Evolutionary conservation across 2,797 vertebrate genomes (phyloP), one percentile per base, ranked within the genome.

Genomic region (Hippocampus kuda): DNA sequence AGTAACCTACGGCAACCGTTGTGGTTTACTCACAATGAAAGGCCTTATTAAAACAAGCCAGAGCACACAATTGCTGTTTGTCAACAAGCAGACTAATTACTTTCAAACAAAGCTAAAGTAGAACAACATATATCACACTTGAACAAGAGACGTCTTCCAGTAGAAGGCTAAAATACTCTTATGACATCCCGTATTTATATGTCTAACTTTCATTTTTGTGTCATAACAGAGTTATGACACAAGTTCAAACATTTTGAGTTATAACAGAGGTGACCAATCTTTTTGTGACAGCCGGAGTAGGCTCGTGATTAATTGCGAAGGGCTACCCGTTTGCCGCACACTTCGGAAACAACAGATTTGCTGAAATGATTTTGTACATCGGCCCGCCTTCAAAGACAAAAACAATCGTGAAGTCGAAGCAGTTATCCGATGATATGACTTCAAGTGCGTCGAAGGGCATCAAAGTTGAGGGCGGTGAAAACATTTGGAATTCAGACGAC

Each of bases 1-100:
- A 78, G 70, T 75, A 86, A 77, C 79, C 72, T 78, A 79, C 65
- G 68, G 76, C 44, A 68, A 67, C 41, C 61, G 70, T 67, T 84
- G 85, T 72, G 84, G 85, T 85, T 87, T 86, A 87, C 87, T 82
- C 84, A 84, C 88, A 86, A 85, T 63, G 84, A 86, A 77, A 75
- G 11, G 22, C 69, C 80, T 84, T 77, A 75, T 88, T 88, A 90
- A 89, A 87, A 80, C 48, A 71, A 77, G 68, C 72, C 76, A 77
- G 68, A 72, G 79, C 83, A 84, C 87, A 86, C 78, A 83, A 72
- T 66, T 73, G 77, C 77, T 77, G 79, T 75, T 77, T 80, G 74
- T 79, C 79, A 80, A 76, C 79, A 81, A 73, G 59, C 30, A n/a
- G 26, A 34, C 24, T 48, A 65, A 65, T 65, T 48, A 48, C 10